A percentile compares a stretch with the other conserved stretches of the same genome.
Evolutionary conservation across 2,888 invertebrate species (phyloP).

Genomic region (Eupithecia inturbata): DNA sequence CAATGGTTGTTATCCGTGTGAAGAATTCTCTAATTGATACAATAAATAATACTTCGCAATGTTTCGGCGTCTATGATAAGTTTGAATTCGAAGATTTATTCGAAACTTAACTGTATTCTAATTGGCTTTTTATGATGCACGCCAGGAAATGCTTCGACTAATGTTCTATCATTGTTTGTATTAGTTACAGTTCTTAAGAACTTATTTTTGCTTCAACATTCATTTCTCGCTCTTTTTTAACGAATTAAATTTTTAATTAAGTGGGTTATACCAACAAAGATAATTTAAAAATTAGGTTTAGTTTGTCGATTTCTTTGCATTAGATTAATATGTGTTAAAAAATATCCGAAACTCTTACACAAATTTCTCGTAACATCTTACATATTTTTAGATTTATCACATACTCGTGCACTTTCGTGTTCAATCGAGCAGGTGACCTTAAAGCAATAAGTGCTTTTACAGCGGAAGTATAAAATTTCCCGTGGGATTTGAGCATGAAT

Average conservation of each 20-base stretch:
- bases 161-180: conserved; percentile 57
- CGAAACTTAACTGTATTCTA: conserved; percentile 64
- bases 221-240: neutral
- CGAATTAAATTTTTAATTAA: neutral
- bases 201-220: neutral
- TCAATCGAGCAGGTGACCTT: conserved; percentile 35
- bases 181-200: conserved; percentile 58
- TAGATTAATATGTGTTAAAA: neutral
- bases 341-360: neutral
- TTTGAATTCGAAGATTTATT: conserved; percentile 74
- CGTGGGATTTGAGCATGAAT: conserved; percentile 46
- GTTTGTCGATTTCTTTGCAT: neutral
- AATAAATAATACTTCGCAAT: conserved; percentile 71
- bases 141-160: conserved; percentile 36
- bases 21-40: conserved; percentile 77
- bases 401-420: conserved; percentile 29
- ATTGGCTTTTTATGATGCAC: conserved; percentile 70
- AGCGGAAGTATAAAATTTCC: conserved; percentile 47
- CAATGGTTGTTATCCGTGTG: conserved; percentile 64
- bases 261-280: too few relatives aligned
- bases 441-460: conserved; percentile 41
- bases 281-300: too few relatives aligned
- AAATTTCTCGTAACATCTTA: conserved; percentile 17
- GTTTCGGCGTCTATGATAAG: conserved; percentile 70
- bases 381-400: conserved; percentile 31